Evolutionary conservation across 2,888 invertebrate genomes (phyloP).

Genomic region (Eilema griseolum): DNA sequence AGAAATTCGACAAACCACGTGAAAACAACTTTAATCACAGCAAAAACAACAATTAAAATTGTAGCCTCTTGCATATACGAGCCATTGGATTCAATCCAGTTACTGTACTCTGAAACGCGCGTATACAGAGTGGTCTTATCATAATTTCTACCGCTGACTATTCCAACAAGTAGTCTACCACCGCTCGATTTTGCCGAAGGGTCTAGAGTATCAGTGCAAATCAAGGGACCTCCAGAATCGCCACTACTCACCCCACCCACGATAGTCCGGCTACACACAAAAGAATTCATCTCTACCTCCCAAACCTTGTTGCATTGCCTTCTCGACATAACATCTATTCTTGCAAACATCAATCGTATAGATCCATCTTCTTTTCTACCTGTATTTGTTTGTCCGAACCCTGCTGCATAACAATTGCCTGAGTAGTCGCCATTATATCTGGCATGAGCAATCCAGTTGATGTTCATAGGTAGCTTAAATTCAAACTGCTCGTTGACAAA

Average conservation of each 20-base stretch:
- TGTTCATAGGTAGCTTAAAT: conserved; percentile 43
- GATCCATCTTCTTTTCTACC: conserved; percentile 39
- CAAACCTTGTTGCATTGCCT: conserved; percentile 61
- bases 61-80: neutral
- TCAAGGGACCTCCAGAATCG: conserved; percentile 73
- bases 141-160: conserved; percentile 42
- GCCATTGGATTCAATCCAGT: conserved; percentile 20
- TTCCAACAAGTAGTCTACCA: conserved; percentile 58
- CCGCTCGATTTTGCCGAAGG: conserved; percentile 30
- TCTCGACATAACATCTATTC: conserved; percentile 55
- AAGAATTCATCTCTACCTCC: conserved; percentile 59
- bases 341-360: conserved; percentile 56
- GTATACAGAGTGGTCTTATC: conserved; percentile 35
- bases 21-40: conserved; percentile 8
- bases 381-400: conserved; percentile 54
- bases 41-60: neutral
- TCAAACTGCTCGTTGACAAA: conserved; percentile 49
- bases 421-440: conserved; percentile 54
- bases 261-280: conserved; percentile 31
- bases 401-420: conserved; percentile 58
- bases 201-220: conserved; percentile 59
- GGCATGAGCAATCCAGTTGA: conserved; percentile 54
- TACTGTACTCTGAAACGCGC: conserved; percentile 23
- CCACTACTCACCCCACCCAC: conserved; percentile 50
- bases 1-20: neutral